These are phyloP conservation scores for Cryptocephalus moraei DNA, from an alignment of 2,888 invertebrate genomes.

Conservation along the genomic window DNA sequence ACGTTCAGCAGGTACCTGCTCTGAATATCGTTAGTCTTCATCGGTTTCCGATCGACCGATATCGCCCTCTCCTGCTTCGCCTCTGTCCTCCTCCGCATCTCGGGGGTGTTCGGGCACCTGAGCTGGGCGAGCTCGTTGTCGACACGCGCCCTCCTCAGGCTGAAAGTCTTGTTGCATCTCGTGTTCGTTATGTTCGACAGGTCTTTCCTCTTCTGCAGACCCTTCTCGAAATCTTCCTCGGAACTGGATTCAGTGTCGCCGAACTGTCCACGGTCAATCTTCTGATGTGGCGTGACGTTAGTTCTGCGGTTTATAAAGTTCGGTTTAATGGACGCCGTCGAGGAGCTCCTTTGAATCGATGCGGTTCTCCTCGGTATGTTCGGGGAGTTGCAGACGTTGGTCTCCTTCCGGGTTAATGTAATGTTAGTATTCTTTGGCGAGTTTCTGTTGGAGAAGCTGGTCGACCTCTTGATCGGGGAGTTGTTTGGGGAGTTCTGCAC, in stretches of 20 bases:
- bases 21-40: conserved; percentile 32
- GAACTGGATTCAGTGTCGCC: conserved; percentile 40
- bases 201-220: conserved; percentile 32
- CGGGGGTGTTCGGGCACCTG: conserved; percentile 52
- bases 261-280: conserved; percentile 33
- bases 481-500: conserved; percentile 35
- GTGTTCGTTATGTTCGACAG: conserved; percentile 41
- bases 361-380: conserved; percentile 19
- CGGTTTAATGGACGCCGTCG: conserved; percentile 38
- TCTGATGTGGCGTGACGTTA: conserved; percentile 27
- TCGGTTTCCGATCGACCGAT: conserved; percentile 35
- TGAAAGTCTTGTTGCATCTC: conserved; percentile 63
- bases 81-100: conserved; percentile 47
- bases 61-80: conserved; percentile 31
- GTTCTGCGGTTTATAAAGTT: conserved; percentile 23
- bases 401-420: conserved; percentile 18
- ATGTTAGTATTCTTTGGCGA: conserved; percentile 31
- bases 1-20: conserved; percentile 35
- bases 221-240: conserved; percentile 41
- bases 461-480: conserved; percentile 53
- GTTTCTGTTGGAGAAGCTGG: conserved; percentile 48
- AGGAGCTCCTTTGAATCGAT: conserved; percentile 39
- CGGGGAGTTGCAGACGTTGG: conserved; percentile 24
- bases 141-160: conserved; percentile 54
- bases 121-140: conserved; percentile 41